phyloP scores from a whole-genome alignment of 2,888 invertebrate genomes.

The Eupithecia dodoneata region DNA sequence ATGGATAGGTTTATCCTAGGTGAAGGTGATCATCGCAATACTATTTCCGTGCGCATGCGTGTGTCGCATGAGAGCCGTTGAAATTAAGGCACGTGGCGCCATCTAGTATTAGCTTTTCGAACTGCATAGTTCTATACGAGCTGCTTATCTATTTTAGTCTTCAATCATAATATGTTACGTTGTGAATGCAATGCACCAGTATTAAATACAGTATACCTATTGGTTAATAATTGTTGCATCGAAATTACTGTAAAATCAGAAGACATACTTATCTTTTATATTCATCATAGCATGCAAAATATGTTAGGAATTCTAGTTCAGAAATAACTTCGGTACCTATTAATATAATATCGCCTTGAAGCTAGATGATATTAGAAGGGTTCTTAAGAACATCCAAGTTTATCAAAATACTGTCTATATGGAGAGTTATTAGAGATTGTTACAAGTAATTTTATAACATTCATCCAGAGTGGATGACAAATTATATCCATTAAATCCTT shows the following conservation, averaged over 20 bases:
- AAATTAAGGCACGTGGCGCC: slow-evolving; percentile 64
- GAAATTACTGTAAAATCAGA: not conserved
- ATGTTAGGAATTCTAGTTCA: slow-evolving; percentile 7
- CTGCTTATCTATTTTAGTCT: slow-evolving; percentile 76
- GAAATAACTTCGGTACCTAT: slow-evolving; percentile 7
- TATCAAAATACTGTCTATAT: not conserved
- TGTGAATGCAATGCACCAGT: slow-evolving; percentile 44
- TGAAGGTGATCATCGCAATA: slow-evolving; percentile 78
- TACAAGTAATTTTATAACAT: not conserved
- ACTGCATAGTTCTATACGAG: slow-evolving; percentile 65
- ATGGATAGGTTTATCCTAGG: slow-evolving; percentile 67
- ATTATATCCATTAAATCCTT: slow-evolving; percentile 76
- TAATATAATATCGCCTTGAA: slow-evolving; percentile 7
- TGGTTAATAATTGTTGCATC: not conserved
- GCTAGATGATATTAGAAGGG: not conserved
- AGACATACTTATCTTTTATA: not conserved
- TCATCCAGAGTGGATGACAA: slow-evolving; percentile 42
- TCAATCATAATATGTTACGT: slow-evolving; percentile 48
- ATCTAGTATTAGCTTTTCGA: slow-evolving; percentile 69
- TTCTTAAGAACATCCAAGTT: not conserved
- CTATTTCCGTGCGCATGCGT: slow-evolving; percentile 81
- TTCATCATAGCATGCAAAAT: slow-evolving; percentile 4
- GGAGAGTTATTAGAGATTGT: not conserved
- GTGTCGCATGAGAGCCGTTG: slow-evolving; percentile 58
- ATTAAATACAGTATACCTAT: slow-evolving; percentile 41